A percentile compares a stretch with the other conserved stretches of the same genome.
phyloP scores from a whole-genome alignment of 2,888 invertebrate genomes.

The Metallyticus violacea region DNA sequence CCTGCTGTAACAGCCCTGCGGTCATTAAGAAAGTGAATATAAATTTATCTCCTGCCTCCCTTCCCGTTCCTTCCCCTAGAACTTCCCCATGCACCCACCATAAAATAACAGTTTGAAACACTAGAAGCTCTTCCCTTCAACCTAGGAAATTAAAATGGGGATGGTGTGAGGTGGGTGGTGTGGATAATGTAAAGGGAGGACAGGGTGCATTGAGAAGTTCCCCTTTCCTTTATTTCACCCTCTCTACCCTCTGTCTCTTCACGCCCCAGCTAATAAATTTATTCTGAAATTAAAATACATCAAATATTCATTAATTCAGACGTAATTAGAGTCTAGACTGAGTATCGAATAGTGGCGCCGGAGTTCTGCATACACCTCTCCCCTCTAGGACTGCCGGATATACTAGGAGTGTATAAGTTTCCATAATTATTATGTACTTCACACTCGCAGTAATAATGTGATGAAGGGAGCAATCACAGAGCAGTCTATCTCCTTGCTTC shows the following conservation, averaged over 20 bases:
- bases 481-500: background rate
- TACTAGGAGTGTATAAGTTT: background rate
- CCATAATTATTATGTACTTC: constrained; percentile 1
- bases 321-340: background rate
- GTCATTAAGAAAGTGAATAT: constrained; percentile 16
- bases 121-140: background rate
- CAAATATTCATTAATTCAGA: constrained; percentile 24
- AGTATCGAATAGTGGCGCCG: background rate
- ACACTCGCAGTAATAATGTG: too few relatives aligned
- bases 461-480: background rate
- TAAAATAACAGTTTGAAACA: constrained; percentile 13
- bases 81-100: too few relatives aligned
- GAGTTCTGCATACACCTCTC: background rate
- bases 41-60: background rate
- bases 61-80: background rate
- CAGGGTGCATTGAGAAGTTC: background rate
- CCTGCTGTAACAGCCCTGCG: background rate
- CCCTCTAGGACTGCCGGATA: background rate
- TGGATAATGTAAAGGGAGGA: background rate
- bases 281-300: constrained; percentile 22
- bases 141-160: constrained; percentile 4
- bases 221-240: background rate
- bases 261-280: constrained; percentile 10
- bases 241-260: background rate
- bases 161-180: background rate